Conservation (phyloP, 92 coral and sea anemone genomes). For the Pocillopora grandis region DNA sequence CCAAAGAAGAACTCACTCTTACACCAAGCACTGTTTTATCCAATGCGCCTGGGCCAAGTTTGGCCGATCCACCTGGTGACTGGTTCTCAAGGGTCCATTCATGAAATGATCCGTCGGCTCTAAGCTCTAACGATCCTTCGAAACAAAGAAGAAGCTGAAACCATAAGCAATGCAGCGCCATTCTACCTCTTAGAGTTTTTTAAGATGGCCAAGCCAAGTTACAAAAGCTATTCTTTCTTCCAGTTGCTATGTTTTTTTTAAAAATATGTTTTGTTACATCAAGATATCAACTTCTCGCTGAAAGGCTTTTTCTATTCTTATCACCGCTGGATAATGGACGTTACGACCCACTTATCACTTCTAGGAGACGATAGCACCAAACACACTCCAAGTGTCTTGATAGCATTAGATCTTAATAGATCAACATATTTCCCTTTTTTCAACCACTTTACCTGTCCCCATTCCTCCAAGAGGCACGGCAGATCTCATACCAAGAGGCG, state of each 20-base stretch:
- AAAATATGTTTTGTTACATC: no score
- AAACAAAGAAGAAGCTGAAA: neutral
- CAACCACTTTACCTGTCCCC: slow-evolving; percentile 68
- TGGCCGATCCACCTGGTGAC: slow-evolving; percentile 93
- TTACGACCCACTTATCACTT: no score
- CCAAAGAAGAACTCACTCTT: slow-evolving; percentile 52
- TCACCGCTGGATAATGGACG: no score
- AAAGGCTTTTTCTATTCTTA: no score
- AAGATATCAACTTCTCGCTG: no score
- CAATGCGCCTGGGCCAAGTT: slow-evolving; percentile 79
- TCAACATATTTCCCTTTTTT: neutral
- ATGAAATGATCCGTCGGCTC: slow-evolving; percentile 82
- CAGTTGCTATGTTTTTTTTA: no score
- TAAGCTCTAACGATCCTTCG: slow-evolving; percentile 75
- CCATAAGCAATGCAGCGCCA: neutral
- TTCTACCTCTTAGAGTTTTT: neutral
- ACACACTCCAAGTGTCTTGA: neutral
- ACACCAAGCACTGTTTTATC: slow-evolving; percentile 77
- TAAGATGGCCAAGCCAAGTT: no score
- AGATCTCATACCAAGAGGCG: slow-evolving; percentile 91
- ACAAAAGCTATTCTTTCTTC: no score
- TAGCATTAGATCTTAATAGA: neutral
- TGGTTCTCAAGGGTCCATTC: slow-evolving; percentile 94
- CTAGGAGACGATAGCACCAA: no score
- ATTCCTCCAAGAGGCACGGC: slow-evolving; percentile 93